Evolutionary conservation across 2,113 vertebrate species (phyloP).

Genomic region (Ahaetulla prasina): DNA sequence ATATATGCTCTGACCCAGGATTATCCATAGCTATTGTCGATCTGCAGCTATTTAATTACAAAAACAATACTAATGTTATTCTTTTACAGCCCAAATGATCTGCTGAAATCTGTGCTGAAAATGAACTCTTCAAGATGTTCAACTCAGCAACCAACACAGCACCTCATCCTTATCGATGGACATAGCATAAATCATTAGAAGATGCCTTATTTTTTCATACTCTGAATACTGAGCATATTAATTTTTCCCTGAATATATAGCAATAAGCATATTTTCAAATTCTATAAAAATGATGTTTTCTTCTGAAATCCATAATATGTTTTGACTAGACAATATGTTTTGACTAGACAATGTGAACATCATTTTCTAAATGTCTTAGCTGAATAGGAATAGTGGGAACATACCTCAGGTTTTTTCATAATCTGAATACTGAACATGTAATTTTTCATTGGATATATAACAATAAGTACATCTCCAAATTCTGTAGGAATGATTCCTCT

Average conservation of each 20-base stretch:
- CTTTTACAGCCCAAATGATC: neutral
- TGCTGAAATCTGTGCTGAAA: neutral
- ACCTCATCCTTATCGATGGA: neutral
- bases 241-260: slow-evolving; percentile 98
- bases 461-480: slow-evolving; percentile 95
- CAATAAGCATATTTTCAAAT: slow-evolving; percentile 94
- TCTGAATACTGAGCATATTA: slow-evolving; percentile 98
- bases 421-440: slow-evolving; percentile 99
- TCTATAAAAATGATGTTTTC: slow-evolving; percentile 97
- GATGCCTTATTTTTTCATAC: slow-evolving; percentile 96
- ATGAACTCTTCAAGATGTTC: neutral
- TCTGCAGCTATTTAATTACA: neutral
- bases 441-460: slow-evolving; percentile 99
- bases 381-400: slow-evolving; percentile 55
- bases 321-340: slow-evolving; percentile 99
- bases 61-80: neutral
- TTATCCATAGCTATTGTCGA: neutral
- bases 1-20: neutral
- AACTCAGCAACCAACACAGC: neutral
- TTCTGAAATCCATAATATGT: slow-evolving; percentile 92
- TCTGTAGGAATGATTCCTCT: slow-evolving; percentile 98
- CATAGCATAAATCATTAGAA: slow-evolving; percentile 15
- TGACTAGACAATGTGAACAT: slow-evolving; percentile 98
- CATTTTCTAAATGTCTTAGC: slow-evolving; percentile 95
- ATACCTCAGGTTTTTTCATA: slow-evolving; percentile 97